Evolutionary conservation across 2,888 invertebrate genomes (phyloP), one percentile per base, ranked within the genome.

Genomic region (Trichogramma evanescens): DNA sequence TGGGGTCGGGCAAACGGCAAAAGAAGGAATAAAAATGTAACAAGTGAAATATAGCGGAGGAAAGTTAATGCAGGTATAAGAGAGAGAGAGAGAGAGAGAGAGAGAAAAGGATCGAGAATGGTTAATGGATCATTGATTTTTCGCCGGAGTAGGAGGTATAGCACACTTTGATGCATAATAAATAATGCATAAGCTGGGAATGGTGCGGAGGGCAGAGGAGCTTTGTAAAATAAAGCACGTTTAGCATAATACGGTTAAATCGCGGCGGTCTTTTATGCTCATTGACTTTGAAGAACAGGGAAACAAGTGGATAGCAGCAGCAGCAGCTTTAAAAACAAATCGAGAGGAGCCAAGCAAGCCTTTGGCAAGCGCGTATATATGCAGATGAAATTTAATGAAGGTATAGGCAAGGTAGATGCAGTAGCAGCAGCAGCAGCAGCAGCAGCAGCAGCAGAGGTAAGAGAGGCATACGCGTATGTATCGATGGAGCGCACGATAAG

Each of bases 401-500:
- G 59, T 61, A 63, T 56, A 57, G 51, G 39, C 43, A 26, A 26
- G 26, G 26, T 26, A 26, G 26, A 26, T 26, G 26, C 26, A 13
- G 13, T 13, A n/a, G n/a, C n/a, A n/a, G n/a, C n/a, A n/a, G n/a
- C n/a, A 13, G 13, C 13, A 13, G 13, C 13, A 13, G 13, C 13
- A 53, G 59, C 7, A 46, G 46, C 9, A 7, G 60, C 63, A 61
- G 59, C 4, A 49, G 43, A 46, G 10, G 48, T 7, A n/a, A 13
- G 48, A 40, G 38, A 10, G 2, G 38, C 55, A 38, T 26, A 65
- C 63, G 61, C 64, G 61, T 64, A 61, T 66, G 67, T 66, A 68
- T 67, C 68, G 65, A 64, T 62, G 61, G 62, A 51, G 42, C 62
- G 26, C 26, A 26, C 59, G 66, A 67, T 66, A 66, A 69, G 66